phyloP scores from a whole-genome alignment of 2,888 invertebrate species.

The Drosophila barbarae region DNA sequence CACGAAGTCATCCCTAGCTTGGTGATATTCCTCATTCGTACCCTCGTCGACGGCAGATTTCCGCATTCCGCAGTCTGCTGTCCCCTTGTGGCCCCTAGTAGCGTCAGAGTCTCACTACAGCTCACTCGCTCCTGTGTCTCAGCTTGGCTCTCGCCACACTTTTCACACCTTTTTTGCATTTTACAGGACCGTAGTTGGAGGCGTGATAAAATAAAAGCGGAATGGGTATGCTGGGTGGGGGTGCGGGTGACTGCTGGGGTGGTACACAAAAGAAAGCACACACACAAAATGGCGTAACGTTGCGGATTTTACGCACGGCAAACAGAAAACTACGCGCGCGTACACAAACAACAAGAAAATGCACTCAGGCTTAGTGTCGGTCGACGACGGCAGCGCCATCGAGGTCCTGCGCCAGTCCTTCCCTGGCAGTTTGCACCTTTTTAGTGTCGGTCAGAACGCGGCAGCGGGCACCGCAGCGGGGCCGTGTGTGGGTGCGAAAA shows the following conservation, averaged over 20 bases:
- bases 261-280: slow-evolving; percentile 64
- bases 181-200: slow-evolving; percentile 43
- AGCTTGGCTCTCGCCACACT: slow-evolving; percentile 44
- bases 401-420: slow-evolving; percentile 40
- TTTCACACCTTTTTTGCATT: slow-evolving; percentile 73
- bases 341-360: slow-evolving; percentile 74
- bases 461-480: slow-evolving; percentile 11
- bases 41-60: slow-evolving; percentile 6
- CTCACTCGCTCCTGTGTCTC: slow-evolving; percentile 21
- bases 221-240: neutral
- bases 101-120: slow-evolving; percentile 53
- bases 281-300: slow-evolving; percentile 73
- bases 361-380: slow-evolving; percentile 74
- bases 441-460: slow-evolving; percentile 45
- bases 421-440: slow-evolving; percentile 65
- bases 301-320: slow-evolving; percentile 74
- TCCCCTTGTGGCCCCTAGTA: slow-evolving; percentile 48
- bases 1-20: slow-evolving; percentile 10
- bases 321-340: slow-evolving; percentile 72
- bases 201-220: slow-evolving; percentile 40
- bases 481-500: slow-evolving; percentile 60
- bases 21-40: slow-evolving; percentile 8
- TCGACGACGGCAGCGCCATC: slow-evolving; percentile 37
- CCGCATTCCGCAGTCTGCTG: neutral
- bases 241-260: slow-evolving; percentile 12